These are phyloP conservation scores for Caradrina clavipalpis DNA, from an alignment of 2,888 invertebrate species.

Conservation along the genomic window DNA sequence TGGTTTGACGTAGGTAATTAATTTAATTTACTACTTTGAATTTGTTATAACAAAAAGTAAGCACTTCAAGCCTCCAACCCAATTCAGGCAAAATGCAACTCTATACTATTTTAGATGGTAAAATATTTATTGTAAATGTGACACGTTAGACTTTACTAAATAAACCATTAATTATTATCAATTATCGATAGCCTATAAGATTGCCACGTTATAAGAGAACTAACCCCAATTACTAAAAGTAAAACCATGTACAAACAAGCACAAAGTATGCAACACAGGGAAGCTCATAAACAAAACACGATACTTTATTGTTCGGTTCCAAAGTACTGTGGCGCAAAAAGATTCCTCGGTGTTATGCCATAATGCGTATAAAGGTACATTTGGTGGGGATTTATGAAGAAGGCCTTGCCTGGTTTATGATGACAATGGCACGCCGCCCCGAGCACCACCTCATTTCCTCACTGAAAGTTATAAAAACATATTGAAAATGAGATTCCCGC, in stretches of 20 bases:
- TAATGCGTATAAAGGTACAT: slow-evolving; percentile 90
- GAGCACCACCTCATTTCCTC: slow-evolving; percentile 90
- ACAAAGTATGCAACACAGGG: slow-evolving; percentile 32
- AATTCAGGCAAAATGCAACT: no score
- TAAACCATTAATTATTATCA: no score
- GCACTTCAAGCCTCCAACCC: no score
- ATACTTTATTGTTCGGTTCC: slow-evolving; percentile 82
- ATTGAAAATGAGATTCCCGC: slow-evolving; percentile 90
- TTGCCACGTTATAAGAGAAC: no score
- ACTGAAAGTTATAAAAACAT: slow-evolving; percentile 91
- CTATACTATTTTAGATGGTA: no score
- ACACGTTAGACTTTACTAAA: no score
- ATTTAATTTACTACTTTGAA: no score
- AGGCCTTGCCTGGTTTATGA: slow-evolving; percentile 89
- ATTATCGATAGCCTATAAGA: no score
- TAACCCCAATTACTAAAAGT: background rate
- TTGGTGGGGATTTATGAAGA: slow-evolving; percentile 88
- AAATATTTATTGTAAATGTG: no score
- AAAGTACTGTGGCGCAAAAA: slow-evolving; percentile 82
- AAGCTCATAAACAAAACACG: slow-evolving; percentile 71
- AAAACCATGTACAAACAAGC: background rate
- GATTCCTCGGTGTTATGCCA: slow-evolving; percentile 84
- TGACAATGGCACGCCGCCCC: slow-evolving; percentile 87
- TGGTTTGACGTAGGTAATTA: no score
- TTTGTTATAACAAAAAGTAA: no score